These are phyloP conservation scores for Cryptocephalus primarius DNA, from an alignment of 2,888 invertebrate genomes.

Conservation along the genomic window DNA sequence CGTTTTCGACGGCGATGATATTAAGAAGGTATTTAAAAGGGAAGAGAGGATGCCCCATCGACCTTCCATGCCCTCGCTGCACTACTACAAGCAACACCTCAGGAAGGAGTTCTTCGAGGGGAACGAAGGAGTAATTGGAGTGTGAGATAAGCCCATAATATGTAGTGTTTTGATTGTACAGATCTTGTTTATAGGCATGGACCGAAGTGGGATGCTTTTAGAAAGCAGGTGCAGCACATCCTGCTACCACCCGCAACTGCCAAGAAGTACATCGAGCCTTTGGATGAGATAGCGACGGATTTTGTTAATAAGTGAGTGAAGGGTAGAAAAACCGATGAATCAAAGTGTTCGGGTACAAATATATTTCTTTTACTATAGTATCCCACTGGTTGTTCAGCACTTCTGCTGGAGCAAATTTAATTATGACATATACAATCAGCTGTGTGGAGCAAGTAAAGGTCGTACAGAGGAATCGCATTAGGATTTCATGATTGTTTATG, in stretches of 20 bases:
- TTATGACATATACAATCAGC: too few relatives aligned
- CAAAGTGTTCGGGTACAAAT: too few relatives aligned
- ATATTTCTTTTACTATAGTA: too few relatives aligned
- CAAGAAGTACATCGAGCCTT: conserved; percentile 59
- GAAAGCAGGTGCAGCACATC: conserved; percentile 74
- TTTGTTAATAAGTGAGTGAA: conserved; percentile 57
- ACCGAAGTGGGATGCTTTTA: conserved; percentile 73
- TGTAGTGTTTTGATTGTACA: not conserved
- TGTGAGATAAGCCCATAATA: conserved; percentile 44
- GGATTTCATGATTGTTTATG: too few relatives aligned
- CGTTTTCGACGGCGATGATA: conserved; percentile 62
- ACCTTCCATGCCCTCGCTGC: conserved; percentile 62
- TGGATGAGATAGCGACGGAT: conserved; percentile 65
- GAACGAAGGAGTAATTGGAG: conserved; percentile 61
- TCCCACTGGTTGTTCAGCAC: too few relatives aligned
- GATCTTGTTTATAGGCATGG: conserved; percentile 57
- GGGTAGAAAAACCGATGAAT: too few relatives aligned
- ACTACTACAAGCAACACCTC: conserved; percentile 58
- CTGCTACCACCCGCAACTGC: conserved; percentile 72
- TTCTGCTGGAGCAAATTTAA: too few relatives aligned
- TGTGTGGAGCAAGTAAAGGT: too few relatives aligned
- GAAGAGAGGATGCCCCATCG: conserved; percentile 61
- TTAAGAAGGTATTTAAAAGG: conserved; percentile 56
- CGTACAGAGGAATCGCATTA: too few relatives aligned
- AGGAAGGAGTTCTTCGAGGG: conserved; percentile 60